Conservation (phyloP, 1,140 invertebrate species). For the Brachionus plicatilis region DNA sequence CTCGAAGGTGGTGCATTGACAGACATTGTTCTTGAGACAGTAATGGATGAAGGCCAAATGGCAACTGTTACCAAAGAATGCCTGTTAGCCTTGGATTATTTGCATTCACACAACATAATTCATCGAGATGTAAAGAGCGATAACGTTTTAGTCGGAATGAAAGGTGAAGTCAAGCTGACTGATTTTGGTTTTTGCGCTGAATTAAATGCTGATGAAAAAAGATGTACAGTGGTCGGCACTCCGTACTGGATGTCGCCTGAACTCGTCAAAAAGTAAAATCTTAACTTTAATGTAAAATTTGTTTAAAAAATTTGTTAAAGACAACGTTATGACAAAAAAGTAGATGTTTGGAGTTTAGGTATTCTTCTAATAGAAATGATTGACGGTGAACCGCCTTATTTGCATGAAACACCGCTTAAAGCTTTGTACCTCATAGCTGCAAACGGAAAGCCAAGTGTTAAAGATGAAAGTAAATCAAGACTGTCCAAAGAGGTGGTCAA, state of each 20-base stretch:
- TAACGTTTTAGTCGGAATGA: constrained; percentile 55
- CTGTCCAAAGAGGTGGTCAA: constrained; percentile 6
- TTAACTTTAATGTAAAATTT: neutral
- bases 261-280: constrained; percentile 44
- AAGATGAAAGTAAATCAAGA: constrained; percentile 7
- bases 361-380: constrained; percentile 57
- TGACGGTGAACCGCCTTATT: constrained; percentile 56
- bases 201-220: constrained; percentile 48
- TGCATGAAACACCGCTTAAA: constrained; percentile 54
- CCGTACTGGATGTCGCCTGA: constrained; percentile 56
- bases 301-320: neutral
- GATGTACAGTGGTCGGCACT: constrained; percentile 56
- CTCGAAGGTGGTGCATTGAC: constrained; percentile 60
- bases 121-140: constrained; percentile 56
- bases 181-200: constrained; percentile 58
- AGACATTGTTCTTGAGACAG: constrained; percentile 60
- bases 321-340: constrained; percentile 55
- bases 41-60: constrained; percentile 58
- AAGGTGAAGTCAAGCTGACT: constrained; percentile 53
- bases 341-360: constrained; percentile 56
- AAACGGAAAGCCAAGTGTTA: constrained; percentile 53
- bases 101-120: constrained; percentile 42
- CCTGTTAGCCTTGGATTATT: constrained; percentile 70
- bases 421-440: constrained; percentile 49
- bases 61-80: constrained; percentile 60